Conservation (phyloP, 1,140 invertebrate genomes). For the Gonatopus flavifemur region DNA sequence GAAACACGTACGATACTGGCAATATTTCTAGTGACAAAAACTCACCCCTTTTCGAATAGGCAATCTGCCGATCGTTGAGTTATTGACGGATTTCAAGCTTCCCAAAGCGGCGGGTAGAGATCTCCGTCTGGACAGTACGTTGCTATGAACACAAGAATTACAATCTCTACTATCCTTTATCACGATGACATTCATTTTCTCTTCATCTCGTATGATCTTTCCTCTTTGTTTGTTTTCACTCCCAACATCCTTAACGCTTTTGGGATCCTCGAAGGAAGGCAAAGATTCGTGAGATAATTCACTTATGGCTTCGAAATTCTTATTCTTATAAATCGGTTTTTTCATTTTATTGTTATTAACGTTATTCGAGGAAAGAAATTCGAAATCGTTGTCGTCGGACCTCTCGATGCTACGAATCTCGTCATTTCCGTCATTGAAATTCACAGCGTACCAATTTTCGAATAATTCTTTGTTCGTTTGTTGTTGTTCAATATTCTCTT, state of each 20-base stretch:
- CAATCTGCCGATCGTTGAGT: slow-evolving; percentile 24
- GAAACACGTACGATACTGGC: neutral
- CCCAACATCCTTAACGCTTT: too few species aligned
- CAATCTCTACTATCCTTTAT: slow-evolving; percentile 12
- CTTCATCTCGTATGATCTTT: too few species aligned
- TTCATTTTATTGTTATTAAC: too few species aligned
- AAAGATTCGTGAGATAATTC: too few species aligned
- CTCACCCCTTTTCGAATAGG: slow-evolving; percentile 30
- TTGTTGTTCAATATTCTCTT: neutral
- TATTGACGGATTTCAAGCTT: slow-evolving; percentile 16
- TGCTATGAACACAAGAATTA: slow-evolving; percentile 20
- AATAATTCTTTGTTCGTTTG: slow-evolving; percentile 21
- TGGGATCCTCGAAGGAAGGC: too few species aligned
- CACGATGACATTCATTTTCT: neutral
- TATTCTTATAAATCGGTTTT: too few species aligned
- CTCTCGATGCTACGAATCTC: slow-evolving; percentile 31
- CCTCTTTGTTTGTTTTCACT: too few species aligned
- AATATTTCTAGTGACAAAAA: neutral
- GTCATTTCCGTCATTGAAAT: slow-evolving; percentile 6
- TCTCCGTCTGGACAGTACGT: slow-evolving; percentile 25
- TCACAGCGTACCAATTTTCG: slow-evolving; percentile 25
- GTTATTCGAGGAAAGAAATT: too few species aligned
- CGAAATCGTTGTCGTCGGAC: too few species aligned
- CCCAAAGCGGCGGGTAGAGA: slow-evolving; percentile 36
- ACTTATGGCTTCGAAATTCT: too few species aligned